Base-by-base conservation (phyloP, 2,113 vertebrate species). In the Takifugu flavidus region DNA sequence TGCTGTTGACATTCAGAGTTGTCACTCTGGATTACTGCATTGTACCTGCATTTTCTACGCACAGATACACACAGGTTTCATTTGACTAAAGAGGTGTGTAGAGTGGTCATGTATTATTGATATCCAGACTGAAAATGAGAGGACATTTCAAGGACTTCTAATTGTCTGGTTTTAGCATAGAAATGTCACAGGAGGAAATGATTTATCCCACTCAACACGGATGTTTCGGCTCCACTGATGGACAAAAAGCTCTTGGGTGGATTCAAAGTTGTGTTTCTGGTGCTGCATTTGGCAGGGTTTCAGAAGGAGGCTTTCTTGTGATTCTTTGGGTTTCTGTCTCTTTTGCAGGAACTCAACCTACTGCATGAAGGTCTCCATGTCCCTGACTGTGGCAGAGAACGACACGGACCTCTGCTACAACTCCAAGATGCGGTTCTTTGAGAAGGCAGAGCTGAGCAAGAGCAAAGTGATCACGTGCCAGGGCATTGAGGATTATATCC, bases 281-380 rank as follows among this genome's bases (percentile, higher is more conserved):
- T 55, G 20, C 2, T 45, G 59, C 53, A 34, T 49, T 11, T 53
- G 31, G 65, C 53, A 56, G 5, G 13, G 25, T 44, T 45, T 58
- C 11, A 45, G 6, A 51, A 53, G 39, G 27, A 59, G 5, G 44
- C 15, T 43, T 42, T 66, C 10, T 73, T 0, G 54, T 56, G 2
- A 3, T 52, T 52, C 4, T 25, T 29, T 91, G 13, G 5, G 2
- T 47, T 14, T n/a, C 6, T 45, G 45, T 14, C 12, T 47, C 8
- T 89, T 91, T 92, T 89, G 28, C 91, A 99, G 97, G 89, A 99
- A 99, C 83, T 97, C 96, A 62, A 96, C 97, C 3, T 99, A 98
- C 75, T 99, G 97, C 89, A 98, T 99, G 96, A 99, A 98, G 89
- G 97, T 99, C 77, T 98, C 97, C 84, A 99, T 99, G 91, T 94